Evolutionary conservation across 2,113 vertebrate species (phyloP), one percentile per base, ranked within the genome.

Genomic region (Apistogramma diplotaenia): DNA sequence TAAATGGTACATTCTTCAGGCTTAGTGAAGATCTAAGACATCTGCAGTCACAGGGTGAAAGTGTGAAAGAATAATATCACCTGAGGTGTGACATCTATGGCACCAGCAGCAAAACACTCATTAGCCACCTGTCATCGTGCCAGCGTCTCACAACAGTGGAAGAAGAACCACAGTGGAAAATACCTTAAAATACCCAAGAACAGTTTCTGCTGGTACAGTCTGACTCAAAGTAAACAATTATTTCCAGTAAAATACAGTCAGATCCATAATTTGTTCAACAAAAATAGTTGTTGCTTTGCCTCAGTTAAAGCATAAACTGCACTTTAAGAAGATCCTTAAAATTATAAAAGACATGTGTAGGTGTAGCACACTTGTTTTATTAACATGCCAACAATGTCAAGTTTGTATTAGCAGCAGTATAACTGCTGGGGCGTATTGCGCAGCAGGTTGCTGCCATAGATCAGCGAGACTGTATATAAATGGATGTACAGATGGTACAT

Each of bases 61-160:
- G 87, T 74, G 85, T 60, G 83, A 84, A 75, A 57, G 49, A 85
- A 74, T 60, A 31, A 83, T 91, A 89, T 92, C 92, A 90, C 83
- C 86, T 84, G 73, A 79, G 81, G 92, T 89, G 92, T 67, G 87
- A 88, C 87, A 78, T 79, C 54, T 58, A 37, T 46, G 70, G 33
- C 60, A 65, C 21, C 18, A 6, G 21, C 78, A 70, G 27, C 82
- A 62, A 29, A 78, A 65, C 33, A 12, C 31, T 77, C 56, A 70
- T 56, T 74, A 57, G 62, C 85, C 85, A 84, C 84, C 84, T 90
- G 87, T 73, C 86, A 72, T 85, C 84, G 56, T 71, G 31, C 54
- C 60, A n/a, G 3, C 23, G 21, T 53, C 61, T 81, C 74, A 54
- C 33, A 61, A 27, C 23, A 33, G 19, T 65, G 33, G 2, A 78